These are phyloP conservation scores for Lycaon pictus DNA, from an alignment of 2,113 vertebrate species.

Conservation along the genomic window DNA sequence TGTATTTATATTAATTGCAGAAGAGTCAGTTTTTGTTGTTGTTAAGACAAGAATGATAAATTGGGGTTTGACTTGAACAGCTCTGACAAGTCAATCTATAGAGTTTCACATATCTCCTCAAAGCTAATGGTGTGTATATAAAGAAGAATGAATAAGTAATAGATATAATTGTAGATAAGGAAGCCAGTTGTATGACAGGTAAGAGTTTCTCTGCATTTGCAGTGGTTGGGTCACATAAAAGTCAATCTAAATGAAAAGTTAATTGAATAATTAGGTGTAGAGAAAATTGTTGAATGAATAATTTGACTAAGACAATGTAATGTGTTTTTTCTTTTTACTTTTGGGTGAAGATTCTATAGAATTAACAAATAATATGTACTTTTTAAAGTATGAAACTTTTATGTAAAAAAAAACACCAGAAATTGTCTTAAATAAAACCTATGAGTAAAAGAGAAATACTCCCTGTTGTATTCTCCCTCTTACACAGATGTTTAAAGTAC, in stretches of 20 bases:
- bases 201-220: not conserved
- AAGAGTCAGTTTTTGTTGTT: not conserved
- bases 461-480: not conserved
- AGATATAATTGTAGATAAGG: not conserved
- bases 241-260: not conserved
- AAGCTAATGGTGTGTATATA: not conserved
- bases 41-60: not conserved
- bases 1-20: not conserved
- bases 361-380: not conserved
- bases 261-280: not conserved
- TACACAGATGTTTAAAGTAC: not conserved
- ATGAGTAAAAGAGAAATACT: not conserved
- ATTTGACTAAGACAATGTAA: not conserved
- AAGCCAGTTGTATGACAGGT: not conserved
- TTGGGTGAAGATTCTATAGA: not conserved
- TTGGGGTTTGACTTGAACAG: not conserved
- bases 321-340: not conserved
- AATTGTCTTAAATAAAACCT: not conserved
- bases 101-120: not conserved
- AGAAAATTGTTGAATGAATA: slow-evolving; percentile 22
- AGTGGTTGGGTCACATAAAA: not conserved
- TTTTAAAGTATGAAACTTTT: not conserved
- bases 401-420: not conserved
- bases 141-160: not conserved
- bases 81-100: not conserved